Base-by-base conservation (phyloP, 2,888 invertebrate genomes). In the Trimorus sp. region DNA sequence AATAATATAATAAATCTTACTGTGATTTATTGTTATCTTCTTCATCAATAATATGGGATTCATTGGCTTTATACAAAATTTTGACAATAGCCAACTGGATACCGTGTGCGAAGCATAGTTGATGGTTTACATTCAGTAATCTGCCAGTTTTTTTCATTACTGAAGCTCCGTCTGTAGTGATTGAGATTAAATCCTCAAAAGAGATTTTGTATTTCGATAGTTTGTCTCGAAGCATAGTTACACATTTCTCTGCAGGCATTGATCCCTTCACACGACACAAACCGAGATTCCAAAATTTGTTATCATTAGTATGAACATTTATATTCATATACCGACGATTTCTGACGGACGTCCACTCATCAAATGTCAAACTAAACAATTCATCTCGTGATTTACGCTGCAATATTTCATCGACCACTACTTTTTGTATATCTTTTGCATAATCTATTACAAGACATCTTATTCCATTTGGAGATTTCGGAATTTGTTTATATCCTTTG, bases 81-180 rank as follows among this genome's bases (percentile, higher is more conserved):
- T 66, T 66, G 12, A 66, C 53, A n/a, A 53, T 53, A 40, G 66
- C 66, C 16, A 66, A 54, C 6, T 66, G 66, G 40, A 66, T 66
- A 7, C n/a, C 53, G n/a, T 63, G 63, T 7, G 65, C 53, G 12
- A 53, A 66, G 40, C 66, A 66, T n/a, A 66, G 66, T 66, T 66
- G 66, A 14, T 66, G 66, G 16, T 66, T 66, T 40, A 51, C 15
- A 16, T 42, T 7, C 12, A 53, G 1, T 16, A 66, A 15, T 66
- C 42, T 53, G 16, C 63, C 77, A 65, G 54, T 58, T 63, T 74
- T 58, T 12, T 74, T 74, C 76, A 83, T 85, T 79, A 85, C 84
- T 82, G 85, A 79, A 71, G 71, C 69, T 66, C 62, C 74, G 48
- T 74, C 73, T 15, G 56, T 56, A 1, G 73, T 73, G 9, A 73